phyloP scores from a whole-genome alignment of 2,797 vertebrate genomes.

The Acomys russatus region DNA sequence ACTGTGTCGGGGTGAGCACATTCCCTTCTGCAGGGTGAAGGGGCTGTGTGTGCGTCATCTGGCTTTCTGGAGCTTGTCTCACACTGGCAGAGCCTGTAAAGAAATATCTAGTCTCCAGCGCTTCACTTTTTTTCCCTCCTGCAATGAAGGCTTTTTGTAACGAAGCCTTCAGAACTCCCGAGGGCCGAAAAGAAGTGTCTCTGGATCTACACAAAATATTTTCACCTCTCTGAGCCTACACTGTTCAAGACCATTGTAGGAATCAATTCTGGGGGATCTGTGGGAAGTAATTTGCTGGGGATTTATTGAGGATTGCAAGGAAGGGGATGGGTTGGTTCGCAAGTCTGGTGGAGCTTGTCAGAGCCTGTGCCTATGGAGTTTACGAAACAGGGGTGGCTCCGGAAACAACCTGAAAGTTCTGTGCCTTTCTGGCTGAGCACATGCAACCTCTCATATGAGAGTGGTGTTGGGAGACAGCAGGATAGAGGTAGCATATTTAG shows the following conservation, averaged over 20 bases:
- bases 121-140: conserved; percentile 56
- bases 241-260: conserved; percentile 70
- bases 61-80: conserved; percentile 66
- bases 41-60: conserved; percentile 60
- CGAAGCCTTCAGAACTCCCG: conserved; percentile 76
- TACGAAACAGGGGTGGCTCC: conserved; percentile 53
- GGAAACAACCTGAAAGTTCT: not conserved
- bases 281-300: conserved; percentile 75
- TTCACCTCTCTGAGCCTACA: conserved; percentile 24
- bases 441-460: not conserved
- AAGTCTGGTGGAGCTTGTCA: conserved; percentile 30
- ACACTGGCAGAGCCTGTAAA: conserved; percentile 79
- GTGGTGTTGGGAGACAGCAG: not conserved
- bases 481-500: conserved; percentile 75
- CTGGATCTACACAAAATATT: conserved; percentile 42
- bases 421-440: not conserved
- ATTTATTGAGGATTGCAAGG: conserved; percentile 67
- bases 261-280: conserved; percentile 39
- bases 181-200: conserved; percentile 63
- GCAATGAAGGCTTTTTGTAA: conserved; percentile 65
- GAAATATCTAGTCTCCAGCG: not conserved
- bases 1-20: conserved; percentile 55
- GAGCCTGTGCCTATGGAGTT: conserved; percentile 51
- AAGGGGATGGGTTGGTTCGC: not conserved
- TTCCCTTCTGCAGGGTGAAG: conserved; percentile 70